Conservation (phyloP, 1,140 invertebrate genomes). For the Leptoteleia sp. region DNA sequence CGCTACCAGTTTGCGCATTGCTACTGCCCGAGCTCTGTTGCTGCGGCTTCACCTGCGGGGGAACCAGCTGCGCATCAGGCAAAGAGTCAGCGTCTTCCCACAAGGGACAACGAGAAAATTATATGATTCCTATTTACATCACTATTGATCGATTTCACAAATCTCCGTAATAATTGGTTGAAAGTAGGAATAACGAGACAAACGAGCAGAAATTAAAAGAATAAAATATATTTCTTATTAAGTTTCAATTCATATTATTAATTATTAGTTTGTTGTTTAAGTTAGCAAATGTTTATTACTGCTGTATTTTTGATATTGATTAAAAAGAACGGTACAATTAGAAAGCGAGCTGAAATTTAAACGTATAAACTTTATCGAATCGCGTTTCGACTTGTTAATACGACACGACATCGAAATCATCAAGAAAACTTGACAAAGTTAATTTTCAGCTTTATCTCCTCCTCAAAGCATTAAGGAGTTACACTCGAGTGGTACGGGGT, state of each 20-base stretch:
- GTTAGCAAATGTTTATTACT: neutral
- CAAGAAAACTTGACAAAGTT: too few species aligned
- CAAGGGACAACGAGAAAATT: constrained; percentile 79
- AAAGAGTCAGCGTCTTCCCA: constrained; percentile 82
- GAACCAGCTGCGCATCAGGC: constrained; percentile 83
- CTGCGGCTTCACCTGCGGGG: constrained; percentile 87
- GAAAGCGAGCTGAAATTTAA: too few species aligned
- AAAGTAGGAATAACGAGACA: constrained; percentile 3
- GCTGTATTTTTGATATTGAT: too few species aligned
- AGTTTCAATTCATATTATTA: constrained; percentile 3
- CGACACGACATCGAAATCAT: too few species aligned
- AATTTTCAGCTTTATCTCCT: too few species aligned
- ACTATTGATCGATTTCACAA: constrained; percentile 69
- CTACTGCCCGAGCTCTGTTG: constrained; percentile 83
- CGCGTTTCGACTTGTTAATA: too few species aligned
- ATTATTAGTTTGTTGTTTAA: neutral
- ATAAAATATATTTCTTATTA: too few species aligned
- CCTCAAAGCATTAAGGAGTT: too few species aligned
- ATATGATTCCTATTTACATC: constrained; percentile 75
- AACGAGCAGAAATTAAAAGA: too few species aligned
- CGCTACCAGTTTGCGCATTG: constrained; percentile 76
- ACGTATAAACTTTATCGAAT: neutral
- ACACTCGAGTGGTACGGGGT: too few species aligned
- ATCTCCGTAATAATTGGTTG: neutral
- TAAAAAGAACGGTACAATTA: too few species aligned